Evolutionary conservation across 2,113 vertebrate species (phyloP), one percentile per base, ranked within the genome.

Genomic region (Chamaetylas fuelleborni): DNA sequence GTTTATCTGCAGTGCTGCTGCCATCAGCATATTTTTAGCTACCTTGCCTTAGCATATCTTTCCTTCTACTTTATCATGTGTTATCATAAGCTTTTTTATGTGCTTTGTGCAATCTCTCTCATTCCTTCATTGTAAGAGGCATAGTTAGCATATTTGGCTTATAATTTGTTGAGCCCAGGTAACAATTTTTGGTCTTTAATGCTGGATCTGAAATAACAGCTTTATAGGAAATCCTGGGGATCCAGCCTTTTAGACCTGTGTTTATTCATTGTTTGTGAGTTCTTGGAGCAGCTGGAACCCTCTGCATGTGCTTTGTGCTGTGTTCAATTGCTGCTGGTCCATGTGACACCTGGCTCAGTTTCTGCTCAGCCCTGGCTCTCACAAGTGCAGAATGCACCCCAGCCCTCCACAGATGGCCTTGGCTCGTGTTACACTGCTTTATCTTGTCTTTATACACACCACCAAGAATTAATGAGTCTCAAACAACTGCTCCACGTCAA

Each of bases 401-500:
- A 87, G 2, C 29, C 60, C 91, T 90, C 72, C 40, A 13, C 80
- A 92, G 48, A 82, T 83, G 87, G 77, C 77, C 83, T 83, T 69
- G 88, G 71, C 47, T 93, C 88, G 36, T 45, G 69, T 92, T 93
- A 84, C 91, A 40, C 71, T 87, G 77, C 67, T 95, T 94, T 91
- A 95, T 95, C 89, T 95, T 90, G 85, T 91, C 91, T 95, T 85
- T 73, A 86, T 53, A 18, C 28, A 1, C 33, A 33, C 78, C 81
- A 82, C 57, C 20, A 64, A 89, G 92, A 43, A 78, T 91, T 73
- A n/a, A 58, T 14, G 11, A 72, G 65, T 36, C 87, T 79, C 72
- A 58, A 66, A 81, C 90, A 96, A 91, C 89, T 97, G 96, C 72
- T 73, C 62, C 8, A 8, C n/a, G 65, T 93, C 94, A 96, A 48